These are phyloP conservation scores for Apogon hyalosoma DNA, from an alignment of 2,797 vertebrate genomes.

Conservation along the genomic window DNA sequence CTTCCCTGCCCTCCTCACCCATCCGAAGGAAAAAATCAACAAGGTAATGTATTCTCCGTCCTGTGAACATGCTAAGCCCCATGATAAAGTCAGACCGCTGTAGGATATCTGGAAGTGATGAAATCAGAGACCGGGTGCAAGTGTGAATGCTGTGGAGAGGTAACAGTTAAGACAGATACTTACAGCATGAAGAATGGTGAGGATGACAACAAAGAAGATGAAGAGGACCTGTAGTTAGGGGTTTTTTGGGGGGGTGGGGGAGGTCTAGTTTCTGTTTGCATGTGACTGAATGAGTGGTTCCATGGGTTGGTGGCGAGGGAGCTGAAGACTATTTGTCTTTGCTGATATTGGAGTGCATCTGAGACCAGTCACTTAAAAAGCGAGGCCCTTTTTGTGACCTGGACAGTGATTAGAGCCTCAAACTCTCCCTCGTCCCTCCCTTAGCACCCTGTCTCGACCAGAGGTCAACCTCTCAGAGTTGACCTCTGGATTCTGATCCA, in stretches of 20 bases:
- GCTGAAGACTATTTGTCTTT: slow-evolving; percentile 82
- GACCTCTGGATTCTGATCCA: slow-evolving; percentile 84
- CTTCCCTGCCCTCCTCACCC: slow-evolving; percentile 96
- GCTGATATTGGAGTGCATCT: slow-evolving; percentile 97
- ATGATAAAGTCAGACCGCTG: neutral
- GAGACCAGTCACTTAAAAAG: slow-evolving; percentile 86
- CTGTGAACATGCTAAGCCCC: too few relatives aligned
- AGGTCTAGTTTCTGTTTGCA: slow-evolving; percentile 21
- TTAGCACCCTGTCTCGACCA: slow-evolving; percentile 81
- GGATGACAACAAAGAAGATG: slow-evolving; percentile 39
- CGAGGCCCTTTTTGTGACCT: slow-evolving; percentile 81
- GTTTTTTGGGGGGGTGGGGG: neutral
- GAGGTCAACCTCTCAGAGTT: slow-evolving; percentile 60
- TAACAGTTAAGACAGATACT: slow-evolving; percentile 12
- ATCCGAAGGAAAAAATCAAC: slow-evolving; percentile 99
- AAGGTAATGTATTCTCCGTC: slow-evolving; percentile 84
- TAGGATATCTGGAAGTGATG: slow-evolving; percentile 89
- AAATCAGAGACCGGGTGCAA: slow-evolving; percentile 85
- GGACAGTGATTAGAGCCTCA: slow-evolving; percentile 93
- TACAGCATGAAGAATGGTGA: slow-evolving; percentile 19
- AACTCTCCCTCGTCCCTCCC: slow-evolving; percentile 75
- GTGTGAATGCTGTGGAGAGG: slow-evolving; percentile 62
- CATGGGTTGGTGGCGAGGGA: slow-evolving; percentile 84
- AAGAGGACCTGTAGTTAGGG: slow-evolving; percentile 49
- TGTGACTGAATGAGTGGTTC: slow-evolving; percentile 31